Evolutionary conservation across 2,113 vertebrate species (phyloP).

Genomic region (Typhlomys cinereus): DNA sequence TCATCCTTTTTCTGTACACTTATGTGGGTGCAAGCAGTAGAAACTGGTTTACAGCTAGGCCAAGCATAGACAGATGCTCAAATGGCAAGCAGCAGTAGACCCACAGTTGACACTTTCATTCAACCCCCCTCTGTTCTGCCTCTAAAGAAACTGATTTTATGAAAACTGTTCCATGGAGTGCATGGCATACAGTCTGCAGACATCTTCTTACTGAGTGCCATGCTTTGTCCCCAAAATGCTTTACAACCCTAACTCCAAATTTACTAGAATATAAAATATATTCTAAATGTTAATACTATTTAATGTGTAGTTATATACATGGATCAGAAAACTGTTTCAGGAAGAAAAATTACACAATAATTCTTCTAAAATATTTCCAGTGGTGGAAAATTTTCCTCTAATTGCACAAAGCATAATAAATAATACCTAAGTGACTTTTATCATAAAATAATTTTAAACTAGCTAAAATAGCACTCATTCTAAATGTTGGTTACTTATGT

Average conservation of each 20-base stretch:
- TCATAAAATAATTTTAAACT: not conserved
- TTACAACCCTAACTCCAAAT: not conserved
- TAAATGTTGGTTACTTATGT: not conserved
- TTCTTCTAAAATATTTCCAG: not conserved
- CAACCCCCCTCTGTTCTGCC: not conserved
- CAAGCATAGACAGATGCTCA: not conserved
- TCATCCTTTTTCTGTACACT: not conserved
- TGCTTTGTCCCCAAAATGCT: not conserved
- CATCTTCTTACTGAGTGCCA: not conserved
- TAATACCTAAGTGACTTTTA: not conserved
- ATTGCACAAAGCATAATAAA: not conserved
- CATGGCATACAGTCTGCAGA: not conserved
- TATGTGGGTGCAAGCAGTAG: not conserved
- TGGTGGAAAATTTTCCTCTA: not conserved
- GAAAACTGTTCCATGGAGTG: not conserved
- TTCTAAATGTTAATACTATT: not conserved
- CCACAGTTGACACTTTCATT: not conserved
- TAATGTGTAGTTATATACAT: not conserved
- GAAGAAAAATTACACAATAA: not conserved
- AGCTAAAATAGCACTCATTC: not conserved
- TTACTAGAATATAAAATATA: not conserved
- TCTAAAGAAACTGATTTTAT: not conserved
- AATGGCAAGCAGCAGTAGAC: not conserved
- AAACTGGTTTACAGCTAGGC: not conserved
- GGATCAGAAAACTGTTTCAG: not conserved